Evolutionary conservation across 1,140 invertebrate species (phyloP), one percentile per base, ranked within the genome.

Genomic region (Drosophila prosaltans): DNA sequence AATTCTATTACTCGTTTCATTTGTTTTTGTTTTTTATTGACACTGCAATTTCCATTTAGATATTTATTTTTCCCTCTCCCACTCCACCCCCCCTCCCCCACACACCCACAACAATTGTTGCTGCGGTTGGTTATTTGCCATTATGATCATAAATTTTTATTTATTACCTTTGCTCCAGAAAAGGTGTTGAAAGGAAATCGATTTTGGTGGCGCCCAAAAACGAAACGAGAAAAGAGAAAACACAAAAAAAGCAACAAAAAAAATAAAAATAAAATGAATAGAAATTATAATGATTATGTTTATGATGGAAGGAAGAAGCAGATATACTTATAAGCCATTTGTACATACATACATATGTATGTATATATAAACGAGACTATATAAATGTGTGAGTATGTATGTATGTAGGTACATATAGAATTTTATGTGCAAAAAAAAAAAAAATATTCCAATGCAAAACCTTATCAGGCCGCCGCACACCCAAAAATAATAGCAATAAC

Each of bases 381-480:
- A 16, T 16, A 16, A 16, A 16, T 16, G 16, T 16, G 16, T 16
- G 16, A 45, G 4, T 43, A 45, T 16, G 6, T 45, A 21, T 6
- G 16, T 43, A 5, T 43, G 41, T n/a, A 5, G 24, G 32, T 36
- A 81, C 78, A 81, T 65, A 26, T 54, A 71, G 32, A 59, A 64
- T 70, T 65, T 57, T 61, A 78, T 83, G 72, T 75, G 72, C 67
- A 71, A 72, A 75, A 83, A 75, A 43, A 43, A n/a, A 21, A 45
- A 21, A 51, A 26, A 51, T 75, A 80, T 76, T 76, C 64, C 72
- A 68, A 65, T 48, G 55, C 39, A 54, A 57, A 36, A 54, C 57
- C 68, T 81, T 84, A 84, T 84, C 83, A 85, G 66, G 55, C 28
- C 64, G 16, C 51, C 48, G 45, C 62, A 76, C 73, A 68, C 65